phyloP scores from a whole-genome alignment of 2,888 invertebrate species.

The Beris morrisii region DNA sequence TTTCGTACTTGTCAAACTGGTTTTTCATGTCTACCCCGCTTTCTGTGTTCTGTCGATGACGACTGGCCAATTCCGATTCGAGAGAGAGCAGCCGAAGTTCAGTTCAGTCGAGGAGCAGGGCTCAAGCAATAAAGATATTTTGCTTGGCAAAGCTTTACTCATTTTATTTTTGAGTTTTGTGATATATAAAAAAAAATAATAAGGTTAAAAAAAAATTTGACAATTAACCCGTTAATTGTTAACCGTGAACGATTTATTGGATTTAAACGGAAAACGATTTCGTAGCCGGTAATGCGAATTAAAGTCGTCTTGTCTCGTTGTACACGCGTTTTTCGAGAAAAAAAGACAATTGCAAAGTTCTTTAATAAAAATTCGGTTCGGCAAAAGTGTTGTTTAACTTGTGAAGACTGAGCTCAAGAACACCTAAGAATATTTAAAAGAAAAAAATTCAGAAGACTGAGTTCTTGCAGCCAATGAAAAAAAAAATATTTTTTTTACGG shows the following conservation, averaged over 20 bases:
- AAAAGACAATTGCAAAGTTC: no score
- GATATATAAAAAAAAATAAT: slow-evolving; percentile 13
- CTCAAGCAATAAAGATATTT: slow-evolving; percentile 32
- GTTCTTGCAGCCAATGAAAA: slow-evolving; percentile 37
- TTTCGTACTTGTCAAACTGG: slow-evolving; percentile 13
- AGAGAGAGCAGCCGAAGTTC: not conserved
- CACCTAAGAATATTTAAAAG: not conserved
- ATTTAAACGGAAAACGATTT: not conserved
- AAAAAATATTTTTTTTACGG: slow-evolving; percentile 25
- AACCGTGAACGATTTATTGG: not conserved
- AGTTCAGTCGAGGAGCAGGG: slow-evolving; percentile 39
- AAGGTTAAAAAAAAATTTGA: not conserved
- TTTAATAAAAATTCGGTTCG: no score
- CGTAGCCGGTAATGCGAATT: not conserved
- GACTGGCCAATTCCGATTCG: not conserved
- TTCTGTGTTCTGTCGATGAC: not conserved
- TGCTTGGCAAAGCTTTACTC: slow-evolving; percentile 34
- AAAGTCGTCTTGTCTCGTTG: slow-evolving; percentile 2
- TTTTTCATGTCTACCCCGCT: slow-evolving; percentile 5
- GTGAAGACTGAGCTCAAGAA: slow-evolving; percentile 37
- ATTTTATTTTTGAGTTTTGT: slow-evolving; percentile 20
- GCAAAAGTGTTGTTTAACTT: not conserved
- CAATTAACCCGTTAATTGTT: not conserved
- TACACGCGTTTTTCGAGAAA: not conserved
- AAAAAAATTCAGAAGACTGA: slow-evolving; percentile 35